These are phyloP conservation scores for Gastracanthus pulcherrimus DNA, from an alignment of 2,888 invertebrate species.

Conservation along the genomic window DNA sequence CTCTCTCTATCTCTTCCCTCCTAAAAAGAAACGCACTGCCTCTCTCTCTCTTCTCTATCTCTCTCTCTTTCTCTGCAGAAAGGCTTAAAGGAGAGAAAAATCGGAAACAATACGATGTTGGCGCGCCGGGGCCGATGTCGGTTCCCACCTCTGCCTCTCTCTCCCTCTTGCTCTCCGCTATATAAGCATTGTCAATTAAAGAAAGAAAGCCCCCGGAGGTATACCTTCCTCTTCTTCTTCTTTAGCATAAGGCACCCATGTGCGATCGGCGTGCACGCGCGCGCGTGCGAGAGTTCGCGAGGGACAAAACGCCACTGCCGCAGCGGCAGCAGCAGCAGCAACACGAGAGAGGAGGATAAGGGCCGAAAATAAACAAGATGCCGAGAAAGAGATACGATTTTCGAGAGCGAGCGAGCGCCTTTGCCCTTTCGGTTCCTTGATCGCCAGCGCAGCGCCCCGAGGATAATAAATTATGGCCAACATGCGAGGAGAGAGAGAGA, in stretches of 20 bases:
- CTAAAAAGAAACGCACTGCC: neutral
- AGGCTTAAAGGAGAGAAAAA: slow-evolving; percentile 66
- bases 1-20: neutral
- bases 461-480: slow-evolving; percentile 75
- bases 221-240: slow-evolving; percentile 57
- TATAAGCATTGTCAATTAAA: slow-evolving; percentile 75
- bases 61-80: neutral
- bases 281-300: slow-evolving; percentile 41
- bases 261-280: slow-evolving; percentile 56
- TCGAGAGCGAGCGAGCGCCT: slow-evolving; percentile 57
- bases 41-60: neutral
- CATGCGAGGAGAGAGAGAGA: slow-evolving; percentile 66
- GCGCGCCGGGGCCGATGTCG: slow-evolving; percentile 72
- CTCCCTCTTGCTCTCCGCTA: slow-evolving; percentile 36
- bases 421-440: slow-evolving; percentile 35
- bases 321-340: neutral
- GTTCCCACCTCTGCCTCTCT: slow-evolving; percentile 75
- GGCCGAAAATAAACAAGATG: slow-evolving; percentile 54
- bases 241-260: slow-evolving; percentile 66
- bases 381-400: slow-evolving; percentile 58
- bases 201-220: slow-evolving; percentile 68
- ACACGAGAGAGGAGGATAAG: slow-evolving; percentile 31
- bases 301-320: slow-evolving; percentile 40
- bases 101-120: slow-evolving; percentile 76
- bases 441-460: slow-evolving; percentile 51